Percentiles rank a stretch among this genome's conserved stretches.
Evolutionary conservation across 1,140 invertebrate species (phyloP).

Genomic region (Aphelinus certus): DNA sequence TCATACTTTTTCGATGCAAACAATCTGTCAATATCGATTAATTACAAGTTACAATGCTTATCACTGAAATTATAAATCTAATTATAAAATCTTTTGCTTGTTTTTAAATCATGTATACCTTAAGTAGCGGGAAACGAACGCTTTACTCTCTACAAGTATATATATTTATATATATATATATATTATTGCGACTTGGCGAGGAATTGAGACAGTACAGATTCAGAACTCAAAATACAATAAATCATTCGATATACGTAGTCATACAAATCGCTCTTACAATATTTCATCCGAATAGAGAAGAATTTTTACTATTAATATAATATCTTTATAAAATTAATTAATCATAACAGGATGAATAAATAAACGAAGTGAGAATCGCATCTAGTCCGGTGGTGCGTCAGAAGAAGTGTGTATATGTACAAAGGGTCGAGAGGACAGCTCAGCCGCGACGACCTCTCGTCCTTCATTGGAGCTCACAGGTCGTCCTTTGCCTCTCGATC

Average conservation of each 20-base stretch:
- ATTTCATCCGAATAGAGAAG: background rate
- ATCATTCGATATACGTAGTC: conserved; percentile 10
- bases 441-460: too few species aligned
- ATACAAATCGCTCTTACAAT: background rate
- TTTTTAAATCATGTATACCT: background rate
- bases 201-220: conserved; percentile 24
- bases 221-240: background rate
- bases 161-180: background rate
- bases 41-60: conserved; percentile 36
- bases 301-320: background rate
- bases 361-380: conserved; percentile 26
- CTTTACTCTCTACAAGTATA: background rate
- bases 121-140: background rate
- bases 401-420: conserved; percentile 16
- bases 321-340: conserved; percentile 25
- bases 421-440: background rate
- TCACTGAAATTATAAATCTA: conserved; percentile 20
- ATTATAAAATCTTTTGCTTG: conserved; percentile 7
- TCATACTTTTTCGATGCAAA: conserved; percentile 15
- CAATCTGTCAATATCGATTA: conserved; percentile 31
- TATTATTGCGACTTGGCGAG: conserved; percentile 37
- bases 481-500: too few species aligned
- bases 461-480: too few species aligned
- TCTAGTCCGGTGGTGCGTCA: conserved; percentile 19
- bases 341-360: conserved; percentile 35